phyloP scores from a whole-genome alignment of 2,113 vertebrate genomes.

The Rhagologus leucostigma region DNA sequence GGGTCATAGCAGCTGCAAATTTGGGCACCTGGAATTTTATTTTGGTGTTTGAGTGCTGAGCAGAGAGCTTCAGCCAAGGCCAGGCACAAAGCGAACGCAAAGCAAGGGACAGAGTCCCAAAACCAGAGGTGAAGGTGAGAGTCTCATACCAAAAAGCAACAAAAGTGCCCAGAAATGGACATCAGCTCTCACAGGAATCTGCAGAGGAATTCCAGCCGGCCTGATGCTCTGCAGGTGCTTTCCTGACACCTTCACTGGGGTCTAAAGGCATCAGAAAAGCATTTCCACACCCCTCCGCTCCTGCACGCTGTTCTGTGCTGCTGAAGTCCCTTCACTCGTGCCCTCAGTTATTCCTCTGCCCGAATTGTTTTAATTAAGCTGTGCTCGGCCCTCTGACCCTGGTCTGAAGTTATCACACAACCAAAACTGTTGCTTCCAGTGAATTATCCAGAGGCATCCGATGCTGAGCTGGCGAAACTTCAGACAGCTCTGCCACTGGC shows the following conservation, averaged over 20 bases:
- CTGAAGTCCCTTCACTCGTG: neutral
- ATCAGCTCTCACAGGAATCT: neutral
- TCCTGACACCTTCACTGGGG: neutral
- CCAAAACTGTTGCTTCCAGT: neutral
- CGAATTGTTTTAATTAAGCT: neutral
- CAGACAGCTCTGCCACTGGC: neutral
- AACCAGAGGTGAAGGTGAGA: neutral
- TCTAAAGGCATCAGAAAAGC: neutral
- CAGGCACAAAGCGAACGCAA: neutral
- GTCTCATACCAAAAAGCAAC: fast-evolving
- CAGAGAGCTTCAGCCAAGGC: neutral
- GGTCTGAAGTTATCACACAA: neutral
- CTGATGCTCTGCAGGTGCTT: neutral
- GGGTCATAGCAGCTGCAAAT: neutral
- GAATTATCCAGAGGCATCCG: neutral
- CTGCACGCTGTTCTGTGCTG: neutral
- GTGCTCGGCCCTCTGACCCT: neutral
- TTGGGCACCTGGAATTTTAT: neutral
- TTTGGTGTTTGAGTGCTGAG: neutral
- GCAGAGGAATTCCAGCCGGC: neutral
- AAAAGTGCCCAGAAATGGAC: neutral
- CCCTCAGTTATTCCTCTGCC: neutral
- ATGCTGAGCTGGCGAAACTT: neutral
- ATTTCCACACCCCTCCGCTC: neutral
- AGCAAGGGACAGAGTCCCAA: neutral